Conservation (phyloP, 2,113 vertebrate genomes). For the Triplophysa rosa region DNA sequence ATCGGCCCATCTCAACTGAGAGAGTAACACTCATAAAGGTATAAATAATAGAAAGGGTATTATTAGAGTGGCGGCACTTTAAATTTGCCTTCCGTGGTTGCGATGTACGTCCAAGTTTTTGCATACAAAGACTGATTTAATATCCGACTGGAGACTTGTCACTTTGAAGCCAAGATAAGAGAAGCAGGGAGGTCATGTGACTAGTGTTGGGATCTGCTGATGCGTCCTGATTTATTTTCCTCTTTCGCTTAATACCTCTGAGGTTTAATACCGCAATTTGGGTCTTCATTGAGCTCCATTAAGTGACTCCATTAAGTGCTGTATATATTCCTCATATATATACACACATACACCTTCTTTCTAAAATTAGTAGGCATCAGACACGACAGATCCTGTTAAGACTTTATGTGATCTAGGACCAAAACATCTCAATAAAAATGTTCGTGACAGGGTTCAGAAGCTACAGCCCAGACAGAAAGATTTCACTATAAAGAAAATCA, state of each 20-base stretch:
- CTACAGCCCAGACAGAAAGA: background rate
- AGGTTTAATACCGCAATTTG: background rate
- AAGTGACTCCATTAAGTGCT: background rate
- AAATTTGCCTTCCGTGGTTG: slow-evolving; percentile 56
- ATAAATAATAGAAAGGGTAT: slow-evolving; percentile 51
- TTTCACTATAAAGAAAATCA: too few species aligned
- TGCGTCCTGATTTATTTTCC: slow-evolving; percentile 1
- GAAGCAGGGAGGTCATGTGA: slow-evolving; percentile 4
- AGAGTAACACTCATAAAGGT: slow-evolving; percentile 22
- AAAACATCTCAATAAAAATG: background rate
- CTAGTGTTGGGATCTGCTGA: background rate
- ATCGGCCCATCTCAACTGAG: slow-evolving; percentile 10
- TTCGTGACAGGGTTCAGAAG: background rate
- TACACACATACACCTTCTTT: background rate
- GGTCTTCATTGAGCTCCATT: background rate
- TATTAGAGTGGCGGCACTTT: slow-evolving; percentile 55
- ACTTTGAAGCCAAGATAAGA: slow-evolving; percentile 50
- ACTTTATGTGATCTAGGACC: background rate
- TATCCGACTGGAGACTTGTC: slow-evolving; percentile 16
- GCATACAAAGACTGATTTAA: slow-evolving; percentile 50
- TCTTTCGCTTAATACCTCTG: background rate
- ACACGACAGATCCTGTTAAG: background rate
- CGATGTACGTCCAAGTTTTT: slow-evolving; percentile 53
- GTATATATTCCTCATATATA: background rate
- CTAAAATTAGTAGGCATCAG: background rate